Conservation (phyloP, 2,797 vertebrate species). For the Sciurus vulgaris region DNA sequence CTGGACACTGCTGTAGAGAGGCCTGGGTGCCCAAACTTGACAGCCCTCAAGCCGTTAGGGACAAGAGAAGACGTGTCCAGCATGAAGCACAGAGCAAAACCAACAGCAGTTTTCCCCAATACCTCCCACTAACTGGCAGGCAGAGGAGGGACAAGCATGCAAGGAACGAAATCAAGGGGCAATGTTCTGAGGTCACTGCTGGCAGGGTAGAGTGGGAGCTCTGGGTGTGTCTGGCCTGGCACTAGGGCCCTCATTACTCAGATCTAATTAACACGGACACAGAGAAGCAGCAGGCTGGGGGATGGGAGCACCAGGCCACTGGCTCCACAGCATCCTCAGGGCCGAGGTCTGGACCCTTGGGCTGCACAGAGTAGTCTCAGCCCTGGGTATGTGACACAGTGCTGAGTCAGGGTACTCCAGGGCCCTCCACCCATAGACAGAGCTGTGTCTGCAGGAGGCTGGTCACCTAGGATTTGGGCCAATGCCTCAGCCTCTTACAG, state of each 20-base stretch:
- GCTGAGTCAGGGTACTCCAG: neutral
- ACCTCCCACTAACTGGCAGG: neutral
- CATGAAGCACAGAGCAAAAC: neutral
- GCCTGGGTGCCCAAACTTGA: too few species aligned
- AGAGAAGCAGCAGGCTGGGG: neutral
- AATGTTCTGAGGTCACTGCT: neutral
- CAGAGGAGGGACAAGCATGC: neutral
- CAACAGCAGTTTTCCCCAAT: neutral
- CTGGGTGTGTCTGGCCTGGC: neutral
- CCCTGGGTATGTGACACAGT: neutral
- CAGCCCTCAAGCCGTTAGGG: neutral
- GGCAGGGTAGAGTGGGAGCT: neutral
- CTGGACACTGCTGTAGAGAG: too few species aligned
- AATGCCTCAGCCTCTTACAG: neutral
- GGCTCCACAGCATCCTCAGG: neutral
- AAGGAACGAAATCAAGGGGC: neutral
- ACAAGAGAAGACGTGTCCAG: neutral
- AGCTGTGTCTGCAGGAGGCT: neutral
- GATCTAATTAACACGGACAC: neutral
- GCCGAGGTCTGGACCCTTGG: neutral
- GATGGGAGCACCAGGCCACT: neutral
- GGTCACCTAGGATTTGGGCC: neutral
- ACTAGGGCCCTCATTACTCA: neutral
- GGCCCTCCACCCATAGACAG: neutral
- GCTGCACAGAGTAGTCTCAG: accelerated